Base-by-base conservation (phyloP, 1,140 invertebrate species). In the Heliconius hewitsoni region DNA sequence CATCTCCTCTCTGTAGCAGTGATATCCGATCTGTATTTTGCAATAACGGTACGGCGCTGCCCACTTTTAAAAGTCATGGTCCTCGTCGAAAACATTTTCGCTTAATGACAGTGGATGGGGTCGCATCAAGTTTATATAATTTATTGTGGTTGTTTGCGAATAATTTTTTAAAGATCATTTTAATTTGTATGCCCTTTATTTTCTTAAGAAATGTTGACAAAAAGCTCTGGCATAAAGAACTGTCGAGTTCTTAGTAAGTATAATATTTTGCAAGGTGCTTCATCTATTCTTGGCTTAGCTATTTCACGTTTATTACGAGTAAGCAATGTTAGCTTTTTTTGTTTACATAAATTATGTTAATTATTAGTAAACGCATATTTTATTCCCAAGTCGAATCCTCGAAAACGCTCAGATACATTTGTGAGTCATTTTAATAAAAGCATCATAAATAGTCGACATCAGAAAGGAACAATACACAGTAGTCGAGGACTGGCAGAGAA, bases 381-480 rank as follows among this genome's bases (percentile, higher is more conserved):
- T 74, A 80, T 80, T 39, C 42, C 37, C 72, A 81, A 81, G 42
- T 77, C 87, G 85, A 88, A 89, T 89, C 86, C 86, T 88, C 87
- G 81, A 86, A 85, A 86, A 89, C 85, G 85, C 78, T 81, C 73
- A 78, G 83, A 84, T 74, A 80, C 84, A 84, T 83, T 74, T 84
- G 77, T 83, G 86, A 88, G 86, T 88, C 86, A 89, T 89, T 91
- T 87, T 86, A 86, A 90, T 89, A 91, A 89, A 89, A 87, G 81
- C 73, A 86, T 87, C 87, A 89, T 90, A 90, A 91, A 91, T 88
- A 89, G 84, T 86, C 84, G 88, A 88, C 85, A 87, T 89, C 83
- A 85, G 86, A 84, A 85, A 83, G 80, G 82, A 86, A 84, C 83
- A 84, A 89, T 87, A 86, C 88, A 90, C 85, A 88, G 82, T 85